Evolutionary conservation across 1,140 invertebrate species (phyloP), one percentile per base, ranked within the genome.

Genomic region (Wasmannia auropunctata): DNA sequence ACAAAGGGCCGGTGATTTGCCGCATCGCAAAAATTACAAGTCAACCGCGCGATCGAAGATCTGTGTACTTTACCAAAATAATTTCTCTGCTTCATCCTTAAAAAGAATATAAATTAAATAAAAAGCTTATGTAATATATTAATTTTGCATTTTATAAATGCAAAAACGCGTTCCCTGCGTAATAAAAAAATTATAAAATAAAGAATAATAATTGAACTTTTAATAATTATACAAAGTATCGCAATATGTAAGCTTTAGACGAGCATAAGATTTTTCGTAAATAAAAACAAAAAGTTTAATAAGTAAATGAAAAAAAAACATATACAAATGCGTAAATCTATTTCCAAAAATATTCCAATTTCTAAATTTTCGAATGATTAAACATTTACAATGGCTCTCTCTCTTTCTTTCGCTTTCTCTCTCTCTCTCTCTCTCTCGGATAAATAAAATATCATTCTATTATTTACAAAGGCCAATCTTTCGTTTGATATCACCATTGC

Each of bases 1-100:
- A 94, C 93, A 94, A 89, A 69, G 49, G 76, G n/a, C n/a, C 65
- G 67, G 28, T 83, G 79, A 58, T 72, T 72, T 25, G 37, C 67
- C 67, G 67, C 67, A 58, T 81, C 37, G 49, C 79, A 43, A 72
- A 58, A 88, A 88, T 87, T 76, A 80, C 87, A 84, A 90, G 86
- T 87, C 69, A 86, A 86, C 60, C 74, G 74, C 67, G 22, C 75
- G 34, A 79, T 46, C 46, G 31, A 11, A n/a, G n/a, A 80, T 25
- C 7, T 75, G 3, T 75, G 34, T 0, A 46, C 3, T 40, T 28
- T 54, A 60, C 3, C 14, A 19, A 77, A 11, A 62, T 43, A 70
- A 76, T 62, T 25, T 43, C 16, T 75, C 16, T 28, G 10, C 10
- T 40, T 75, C 14, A 6, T 14, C 3, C 8, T 7, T 31, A 69